Evolutionary conservation across 2,888 invertebrate genomes (phyloP).

Genomic region (Dasysyrphus albostriatus): DNA sequence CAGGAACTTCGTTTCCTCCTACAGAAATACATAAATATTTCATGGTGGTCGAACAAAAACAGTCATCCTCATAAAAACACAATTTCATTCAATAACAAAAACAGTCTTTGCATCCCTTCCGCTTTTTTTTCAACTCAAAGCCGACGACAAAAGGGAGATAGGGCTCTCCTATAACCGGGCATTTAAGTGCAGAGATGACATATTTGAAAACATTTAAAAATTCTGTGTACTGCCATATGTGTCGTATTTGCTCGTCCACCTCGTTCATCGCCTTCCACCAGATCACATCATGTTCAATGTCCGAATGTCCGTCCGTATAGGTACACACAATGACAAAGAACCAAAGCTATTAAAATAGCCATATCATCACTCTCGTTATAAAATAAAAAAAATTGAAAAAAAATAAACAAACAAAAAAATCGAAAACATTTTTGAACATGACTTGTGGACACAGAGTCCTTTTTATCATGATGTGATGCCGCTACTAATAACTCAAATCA

Average conservation of each 20-base stretch:
- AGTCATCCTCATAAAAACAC: slow-evolving; percentile 54
- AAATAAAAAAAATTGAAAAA: slow-evolving; percentile 39
- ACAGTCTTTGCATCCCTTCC: slow-evolving; percentile 58
- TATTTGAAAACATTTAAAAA: slow-evolving; percentile 70
- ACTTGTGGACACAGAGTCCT: slow-evolving; percentile 73
- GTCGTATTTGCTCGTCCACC: slow-evolving; percentile 57
- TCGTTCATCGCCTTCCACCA: slow-evolving; percentile 44
- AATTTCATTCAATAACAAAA: slow-evolving; percentile 64
- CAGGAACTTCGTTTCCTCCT: slow-evolving; percentile 28
- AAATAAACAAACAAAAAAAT: slow-evolving; percentile 26
- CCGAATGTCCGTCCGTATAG: slow-evolving; percentile 9
- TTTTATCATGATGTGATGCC: slow-evolving; percentile 75
- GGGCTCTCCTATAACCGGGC: neutral
- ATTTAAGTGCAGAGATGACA: slow-evolving; percentile 47
- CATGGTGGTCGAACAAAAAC: slow-evolving; percentile 54
- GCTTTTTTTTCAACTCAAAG: slow-evolving; percentile 8
- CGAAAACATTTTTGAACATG: slow-evolving; percentile 73
- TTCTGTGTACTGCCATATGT: slow-evolving; percentile 66
- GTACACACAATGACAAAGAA: slow-evolving; percentile 50
- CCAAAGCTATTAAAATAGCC: slow-evolving; percentile 58
- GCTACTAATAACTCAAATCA: slow-evolving; percentile 76
- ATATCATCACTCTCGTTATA: slow-evolving; percentile 59
- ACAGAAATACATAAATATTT: slow-evolving; percentile 39
- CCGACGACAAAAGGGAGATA: neutral
- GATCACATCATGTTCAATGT: slow-evolving; percentile 48